phyloP scores from a whole-genome alignment of 2,888 invertebrate species.

The Chymomyza amoena region DNA sequence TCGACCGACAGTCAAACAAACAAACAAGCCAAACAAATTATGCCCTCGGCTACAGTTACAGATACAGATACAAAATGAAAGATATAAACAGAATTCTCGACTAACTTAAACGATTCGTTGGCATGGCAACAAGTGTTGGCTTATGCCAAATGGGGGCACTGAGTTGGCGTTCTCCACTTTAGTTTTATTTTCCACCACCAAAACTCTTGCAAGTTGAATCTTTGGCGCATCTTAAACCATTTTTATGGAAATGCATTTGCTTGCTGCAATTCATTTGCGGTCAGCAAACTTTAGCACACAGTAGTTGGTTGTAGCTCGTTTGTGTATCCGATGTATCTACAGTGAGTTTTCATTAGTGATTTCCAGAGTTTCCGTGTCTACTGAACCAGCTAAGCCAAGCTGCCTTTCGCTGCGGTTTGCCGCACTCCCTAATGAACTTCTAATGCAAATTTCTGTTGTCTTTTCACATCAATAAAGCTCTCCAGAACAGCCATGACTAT shows the following conservation, averaged over 20 bases:
- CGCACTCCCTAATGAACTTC: constrained; percentile 67
- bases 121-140: constrained; percentile 66
- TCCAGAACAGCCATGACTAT: neutral
- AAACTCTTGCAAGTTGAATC: constrained; percentile 3
- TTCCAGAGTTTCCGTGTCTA: constrained; percentile 14
- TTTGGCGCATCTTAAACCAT: constrained; percentile 18
- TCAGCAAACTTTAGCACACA: constrained; percentile 18
- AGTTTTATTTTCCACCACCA: neutral
- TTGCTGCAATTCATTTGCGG: constrained; percentile 43
- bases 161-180: neutral
- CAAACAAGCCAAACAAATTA: constrained; percentile 7
- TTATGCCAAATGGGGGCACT: neutral
- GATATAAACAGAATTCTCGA: neutral
- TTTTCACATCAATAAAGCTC: constrained; percentile 49
- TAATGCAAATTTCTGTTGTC: constrained; percentile 63
- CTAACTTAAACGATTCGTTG: constrained; percentile 38
- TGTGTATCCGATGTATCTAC: neutral
- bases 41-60: neutral
- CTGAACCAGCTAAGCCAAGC: constrained; percentile 14
- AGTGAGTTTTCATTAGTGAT: constrained; percentile 6
- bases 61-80: constrained; percentile 19
- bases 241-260: constrained; percentile 20
- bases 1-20: neutral
- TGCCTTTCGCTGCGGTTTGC: constrained; percentile 45
- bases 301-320: neutral